phyloP scores from a whole-genome alignment of 2,113 vertebrate genomes.

The Cottus gobio region DNA sequence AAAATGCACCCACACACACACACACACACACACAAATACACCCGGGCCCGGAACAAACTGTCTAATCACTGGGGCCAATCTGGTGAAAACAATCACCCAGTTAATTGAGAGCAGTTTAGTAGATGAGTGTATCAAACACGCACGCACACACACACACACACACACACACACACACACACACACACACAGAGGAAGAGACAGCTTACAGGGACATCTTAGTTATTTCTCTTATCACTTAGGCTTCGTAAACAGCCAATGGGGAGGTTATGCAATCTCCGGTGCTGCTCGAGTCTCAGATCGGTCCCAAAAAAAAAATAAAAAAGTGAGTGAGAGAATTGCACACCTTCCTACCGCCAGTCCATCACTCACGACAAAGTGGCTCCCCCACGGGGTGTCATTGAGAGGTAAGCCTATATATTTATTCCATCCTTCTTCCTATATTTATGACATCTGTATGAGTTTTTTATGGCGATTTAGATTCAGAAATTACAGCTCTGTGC shows the following conservation, averaged over 20 bases:
- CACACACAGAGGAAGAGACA: conserved; percentile 38
- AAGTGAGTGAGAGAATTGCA: background rate
- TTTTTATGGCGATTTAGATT: conserved; percentile 21
- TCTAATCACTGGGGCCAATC: conserved; percentile 76
- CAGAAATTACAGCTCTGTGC: conserved; percentile 25
- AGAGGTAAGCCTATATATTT: conserved; percentile 34
- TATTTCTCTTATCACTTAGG: conserved; percentile 81
- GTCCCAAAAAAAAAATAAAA: conserved; percentile 28
- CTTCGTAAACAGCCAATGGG: conserved; percentile 81
- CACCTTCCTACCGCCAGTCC: conserved; percentile 26
- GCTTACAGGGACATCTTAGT: conserved; percentile 71
- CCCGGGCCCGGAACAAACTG: conserved; percentile 31
- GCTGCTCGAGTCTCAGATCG: conserved; percentile 68
- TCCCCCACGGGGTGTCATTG: conserved; percentile 23
- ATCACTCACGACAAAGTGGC: conserved; percentile 60
- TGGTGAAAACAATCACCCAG: conserved; percentile 78
- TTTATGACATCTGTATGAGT: conserved; percentile 25
- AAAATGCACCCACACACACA: conserved; percentile 2
- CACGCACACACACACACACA: conserved; percentile 44
- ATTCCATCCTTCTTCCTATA: conserved; percentile 16
- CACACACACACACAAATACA: conserved; percentile 33
- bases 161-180: conserved; percentile 35
- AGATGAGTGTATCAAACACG: conserved; percentile 67
- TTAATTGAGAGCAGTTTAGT: conserved; percentile 82
- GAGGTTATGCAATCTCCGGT: conserved; percentile 75